Conservation (phyloP, 1,140 invertebrate genomes). For the Gerris buenoi region DNA sequence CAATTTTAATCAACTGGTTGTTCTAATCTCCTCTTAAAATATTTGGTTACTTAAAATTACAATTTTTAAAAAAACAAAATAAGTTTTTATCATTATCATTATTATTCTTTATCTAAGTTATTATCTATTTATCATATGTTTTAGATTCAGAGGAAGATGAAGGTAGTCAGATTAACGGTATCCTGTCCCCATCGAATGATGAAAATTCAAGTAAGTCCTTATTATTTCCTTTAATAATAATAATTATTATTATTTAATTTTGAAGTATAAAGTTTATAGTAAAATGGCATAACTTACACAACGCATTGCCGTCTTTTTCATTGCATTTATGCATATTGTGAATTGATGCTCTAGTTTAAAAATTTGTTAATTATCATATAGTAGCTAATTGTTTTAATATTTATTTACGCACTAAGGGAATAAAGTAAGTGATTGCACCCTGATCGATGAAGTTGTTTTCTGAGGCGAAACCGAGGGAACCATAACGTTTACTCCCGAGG, state of each 20-base stretch:
- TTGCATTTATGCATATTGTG: background rate
- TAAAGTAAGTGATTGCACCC: too few species aligned
- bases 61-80: too few species aligned
- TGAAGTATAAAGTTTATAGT: background rate
- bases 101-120: background rate
- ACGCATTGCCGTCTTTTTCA: background rate
- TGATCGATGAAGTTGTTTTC: too few species aligned
- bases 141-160: background rate
- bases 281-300: background rate
- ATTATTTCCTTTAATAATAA: background rate
- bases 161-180: background rate
- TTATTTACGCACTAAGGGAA: too few species aligned
- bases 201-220: background rate
- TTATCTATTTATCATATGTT: background rate
- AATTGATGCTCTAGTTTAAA: background rate
- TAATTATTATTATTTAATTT: too few species aligned
- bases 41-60: too few species aligned
- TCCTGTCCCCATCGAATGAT: background rate
- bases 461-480: too few species aligned
- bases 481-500: too few species aligned
- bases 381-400: background rate
- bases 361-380: background rate
- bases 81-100: background rate
- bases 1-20: background rate
- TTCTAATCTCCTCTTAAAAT: too few species aligned